Percentiles rank a stretch among this genome's conserved stretches.
Evolutionary conservation across 2,113 vertebrate species (phyloP).

Genomic region (Ia io): DNA sequence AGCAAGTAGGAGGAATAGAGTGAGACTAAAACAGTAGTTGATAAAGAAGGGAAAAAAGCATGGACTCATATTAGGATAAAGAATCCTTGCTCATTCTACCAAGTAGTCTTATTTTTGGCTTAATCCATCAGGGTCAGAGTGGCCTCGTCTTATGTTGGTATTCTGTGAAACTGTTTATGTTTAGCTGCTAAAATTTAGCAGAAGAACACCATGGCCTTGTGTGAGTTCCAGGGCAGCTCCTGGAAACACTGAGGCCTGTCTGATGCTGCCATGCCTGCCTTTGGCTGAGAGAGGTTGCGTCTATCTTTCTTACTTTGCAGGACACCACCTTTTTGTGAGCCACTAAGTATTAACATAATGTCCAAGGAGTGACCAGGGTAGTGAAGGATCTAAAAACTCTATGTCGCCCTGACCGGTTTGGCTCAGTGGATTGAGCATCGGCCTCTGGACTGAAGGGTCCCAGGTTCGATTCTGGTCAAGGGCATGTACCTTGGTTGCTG

Average conservation of each 20-base stretch:
- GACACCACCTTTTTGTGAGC: background rate
- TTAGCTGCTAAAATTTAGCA: no score
- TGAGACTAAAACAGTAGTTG: background rate
- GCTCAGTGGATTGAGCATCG: no score
- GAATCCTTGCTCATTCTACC: background rate
- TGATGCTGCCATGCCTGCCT: background rate
- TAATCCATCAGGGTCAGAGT: background rate
- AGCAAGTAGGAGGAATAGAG: background rate
- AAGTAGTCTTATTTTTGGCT: background rate
- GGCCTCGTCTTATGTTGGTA: background rate
- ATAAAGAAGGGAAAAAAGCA: background rate
- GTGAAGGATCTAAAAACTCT: background rate
- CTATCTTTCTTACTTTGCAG: background rate
- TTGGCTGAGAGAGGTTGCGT: background rate
- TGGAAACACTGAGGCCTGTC: background rate
- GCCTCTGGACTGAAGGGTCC: no score
- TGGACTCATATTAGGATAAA: background rate
- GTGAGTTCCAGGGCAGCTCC: background rate
- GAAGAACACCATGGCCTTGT: background rate
- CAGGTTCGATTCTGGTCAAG: no score
- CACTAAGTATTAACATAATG: background rate
- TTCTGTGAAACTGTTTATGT: background rate
- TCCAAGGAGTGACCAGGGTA: background rate
- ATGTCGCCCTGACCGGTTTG: no score
- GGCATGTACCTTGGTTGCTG: no score